A percentile compares a stretch with the other conserved stretches of the same genome.
Conservation (phyloP, 2,888 invertebrate species). For the Myopa testacea region DNA sequence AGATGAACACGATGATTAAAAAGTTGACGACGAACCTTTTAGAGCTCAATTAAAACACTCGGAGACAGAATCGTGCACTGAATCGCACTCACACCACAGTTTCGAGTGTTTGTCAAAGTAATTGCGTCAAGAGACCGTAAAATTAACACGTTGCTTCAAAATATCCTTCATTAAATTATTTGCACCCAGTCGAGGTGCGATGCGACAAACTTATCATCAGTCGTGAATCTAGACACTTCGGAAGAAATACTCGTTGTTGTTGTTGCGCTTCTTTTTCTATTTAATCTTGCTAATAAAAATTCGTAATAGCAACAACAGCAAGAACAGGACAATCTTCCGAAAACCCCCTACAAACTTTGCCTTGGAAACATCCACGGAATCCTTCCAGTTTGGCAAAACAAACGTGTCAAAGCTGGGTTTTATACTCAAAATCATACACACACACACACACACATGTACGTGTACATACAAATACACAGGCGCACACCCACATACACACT, state of each 20-base stretch:
- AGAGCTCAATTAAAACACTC: conserved; percentile 8
- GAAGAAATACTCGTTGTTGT: background rate
- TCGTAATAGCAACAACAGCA: conserved; percentile 10
- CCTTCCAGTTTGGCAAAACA: conserved; percentile 1
- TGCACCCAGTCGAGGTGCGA: background rate
- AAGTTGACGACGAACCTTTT: background rate
- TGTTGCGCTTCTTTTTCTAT: background rate
- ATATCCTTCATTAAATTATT: conserved; percentile 11
- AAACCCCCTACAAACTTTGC: background rate
- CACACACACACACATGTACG: conserved; percentile 19
- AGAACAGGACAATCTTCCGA: background rate
- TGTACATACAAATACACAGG: conserved; percentile 8
- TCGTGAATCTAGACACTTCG: background rate
- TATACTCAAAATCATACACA: conserved; percentile 20
- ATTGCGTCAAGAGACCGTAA: background rate
- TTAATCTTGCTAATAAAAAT: conserved; percentile 20
- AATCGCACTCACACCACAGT: background rate
- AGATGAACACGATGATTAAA: background rate
- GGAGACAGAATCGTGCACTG: background rate
- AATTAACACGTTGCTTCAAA: conserved; percentile 3
- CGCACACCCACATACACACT: conserved; percentile 2
- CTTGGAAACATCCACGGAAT: background rate
- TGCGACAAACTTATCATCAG: background rate
- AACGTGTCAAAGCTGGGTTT: conserved; percentile 15
- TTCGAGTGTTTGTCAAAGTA: background rate